Base-by-base conservation (phyloP, 2,888 invertebrate species). In the Mantis religiosa region DNA sequence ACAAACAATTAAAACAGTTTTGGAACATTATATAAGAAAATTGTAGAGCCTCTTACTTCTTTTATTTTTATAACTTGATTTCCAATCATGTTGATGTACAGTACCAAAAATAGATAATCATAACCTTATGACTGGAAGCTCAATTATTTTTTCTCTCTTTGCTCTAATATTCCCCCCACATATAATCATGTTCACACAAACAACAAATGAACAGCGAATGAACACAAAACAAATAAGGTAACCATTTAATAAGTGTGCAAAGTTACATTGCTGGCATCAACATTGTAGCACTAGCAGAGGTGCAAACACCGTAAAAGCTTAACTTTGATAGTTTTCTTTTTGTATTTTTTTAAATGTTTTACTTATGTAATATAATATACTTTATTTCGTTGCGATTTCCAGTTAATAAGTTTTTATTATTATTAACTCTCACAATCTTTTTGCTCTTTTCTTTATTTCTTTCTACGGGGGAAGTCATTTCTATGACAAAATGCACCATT, bases 111-210 rank as follows among this genome's bases (percentile, higher is more conserved):
- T 90, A 90, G 87, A 90, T 82, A 89, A 87, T 84, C 88, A 88
- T 83, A 86, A 88, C 83, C 30, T 90, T 87, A 89, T 90, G 89
- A 89, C 89, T 90, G 90, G 90, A 90, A 90, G 90, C 90, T 90
- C 90, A 87, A 82, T 27, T 71, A 6, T 71, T 71, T 34, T 81
- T 85, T 86, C 82, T 88, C 30, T 85, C 88, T 85, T 88, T 89
- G 85, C 88, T 88, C 54, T 87, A 89, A 71, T 71, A 20, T 71
- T 89, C 84, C 87, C 89, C 88, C 89, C 87, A 83, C 89, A 89
- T 87, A 89, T 89, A 88, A 89, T 54, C 54, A 86, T 20, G 54
- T 71, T 71, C 25, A 71, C 15, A 87, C 82, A 81, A 88, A 84
- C 85, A 88, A 88, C 81, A 89, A 82, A 87, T 84, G 41, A 41